Evolutionary conservation across 30 jellyfish, hydroid and myxozoan genomes (phyloP), one percentile per base, ranked within the genome.

Genomic region (Aurelia aurita): DNA sequence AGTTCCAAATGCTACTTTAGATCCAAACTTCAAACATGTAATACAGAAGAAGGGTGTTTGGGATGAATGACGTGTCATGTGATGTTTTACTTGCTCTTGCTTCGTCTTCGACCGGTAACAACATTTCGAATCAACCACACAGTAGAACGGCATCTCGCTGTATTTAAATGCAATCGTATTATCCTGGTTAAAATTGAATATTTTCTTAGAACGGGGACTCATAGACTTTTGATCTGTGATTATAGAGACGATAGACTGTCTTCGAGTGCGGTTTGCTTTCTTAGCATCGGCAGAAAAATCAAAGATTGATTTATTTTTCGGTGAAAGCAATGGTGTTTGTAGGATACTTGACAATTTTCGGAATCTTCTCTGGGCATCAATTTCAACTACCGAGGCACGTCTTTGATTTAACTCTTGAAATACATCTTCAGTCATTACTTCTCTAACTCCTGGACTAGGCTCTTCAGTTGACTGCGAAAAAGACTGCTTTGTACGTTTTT

Each of bases 51-150:
- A 80, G 15, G 90, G 90, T 20, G 57, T 47, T 60, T 46, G 71
- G 1, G 82, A 63, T 60, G 43, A 65, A 51, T 80, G 90, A 10
- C 16, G 59, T 21, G 66, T 62, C 53, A 23, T 26, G 45, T 80
- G 90, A 26, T 80, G 90, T 6, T 32, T 68, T 1, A 55, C 82
- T 39, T 80, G 90, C 82, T 80, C 90, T 46, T 80, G 69, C 15
- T 7, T 34, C 14, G 82, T 80, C 64, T 80, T 80, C n/a, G 90
- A 80, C 21, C 90, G 54, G 27, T 63, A 80, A 66, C 90, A 80
- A 27, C 90, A 80, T 25, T 66, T 53, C 9, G 61, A 5, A 54
- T 55, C 77, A 2, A 54, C 90, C 39, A 80, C 54, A 39, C 90
- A 80, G 7, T 65, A 16, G 51, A 64, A 28, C 18, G 83, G 90